Conservation (phyloP, 2,888 invertebrate species). For the Cybosia mesomella region DNA sequence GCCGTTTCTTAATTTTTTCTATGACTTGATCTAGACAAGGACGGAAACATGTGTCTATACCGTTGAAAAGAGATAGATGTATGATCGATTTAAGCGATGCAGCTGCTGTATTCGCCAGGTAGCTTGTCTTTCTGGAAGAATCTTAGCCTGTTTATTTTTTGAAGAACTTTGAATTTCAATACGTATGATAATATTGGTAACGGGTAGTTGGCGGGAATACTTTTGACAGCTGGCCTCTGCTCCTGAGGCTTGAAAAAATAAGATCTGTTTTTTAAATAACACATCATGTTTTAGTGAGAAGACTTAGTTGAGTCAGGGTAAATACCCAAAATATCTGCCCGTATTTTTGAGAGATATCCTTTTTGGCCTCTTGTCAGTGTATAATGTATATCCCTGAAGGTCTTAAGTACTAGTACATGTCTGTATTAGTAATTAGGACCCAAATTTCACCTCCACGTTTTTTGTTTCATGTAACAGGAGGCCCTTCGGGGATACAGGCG, state of each 20-base stretch:
- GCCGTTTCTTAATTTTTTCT: slow-evolving; percentile 51
- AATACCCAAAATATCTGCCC: no score
- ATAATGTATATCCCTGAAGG: no score
- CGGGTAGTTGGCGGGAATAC: slow-evolving; percentile 30
- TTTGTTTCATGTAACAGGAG: no score
- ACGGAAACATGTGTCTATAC: slow-evolving; percentile 42
- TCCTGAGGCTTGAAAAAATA: slow-evolving; percentile 14
- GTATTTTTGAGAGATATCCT: no score
- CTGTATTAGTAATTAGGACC: no score
- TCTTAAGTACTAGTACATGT: no score
- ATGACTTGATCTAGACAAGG: slow-evolving; percentile 64
- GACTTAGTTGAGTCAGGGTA: background rate
- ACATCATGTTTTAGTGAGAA: background rate
- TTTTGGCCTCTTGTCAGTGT: no score
- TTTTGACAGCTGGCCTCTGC: slow-evolving; percentile 33
- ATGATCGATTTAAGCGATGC: slow-evolving; percentile 76
- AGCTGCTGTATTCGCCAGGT: slow-evolving; percentile 80
- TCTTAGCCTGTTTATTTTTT: slow-evolving; percentile 70
- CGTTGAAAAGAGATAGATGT: slow-evolving; percentile 58
- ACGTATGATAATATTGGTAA: slow-evolving; percentile 47
- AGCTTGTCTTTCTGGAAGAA: slow-evolving; percentile 67
- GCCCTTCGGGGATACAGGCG: no score
- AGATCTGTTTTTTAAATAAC: background rate
- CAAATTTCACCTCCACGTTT: no score
- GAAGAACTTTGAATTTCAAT: slow-evolving; percentile 50